phyloP scores from a whole-genome alignment of 2,113 vertebrate species.

The Antidorcas marsupialis region DNA sequence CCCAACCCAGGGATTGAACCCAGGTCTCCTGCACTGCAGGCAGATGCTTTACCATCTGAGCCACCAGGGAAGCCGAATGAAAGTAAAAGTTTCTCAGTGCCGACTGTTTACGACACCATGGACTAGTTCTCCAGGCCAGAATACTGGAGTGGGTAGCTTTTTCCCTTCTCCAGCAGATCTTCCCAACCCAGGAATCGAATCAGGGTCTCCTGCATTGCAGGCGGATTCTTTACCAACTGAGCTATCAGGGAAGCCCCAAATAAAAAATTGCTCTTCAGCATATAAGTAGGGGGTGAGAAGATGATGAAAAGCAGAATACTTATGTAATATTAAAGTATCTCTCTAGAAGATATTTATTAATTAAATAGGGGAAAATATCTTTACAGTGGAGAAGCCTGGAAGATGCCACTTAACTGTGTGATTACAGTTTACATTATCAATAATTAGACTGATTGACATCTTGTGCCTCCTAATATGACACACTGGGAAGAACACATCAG shows the following conservation, averaged over 20 bases:
- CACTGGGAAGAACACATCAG: not conserved
- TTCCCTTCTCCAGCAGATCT: not conserved
- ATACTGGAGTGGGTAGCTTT: not conserved
- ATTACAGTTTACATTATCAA: not conserved
- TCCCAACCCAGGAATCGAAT: not conserved
- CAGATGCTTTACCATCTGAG: not conserved
- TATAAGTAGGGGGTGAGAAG: not conserved
- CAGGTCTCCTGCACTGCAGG: not conserved
- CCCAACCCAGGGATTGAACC: not conserved
- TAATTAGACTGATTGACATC: not conserved
- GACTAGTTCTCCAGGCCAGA: not conserved
- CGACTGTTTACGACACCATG: not conserved
- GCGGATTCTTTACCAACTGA: not conserved
- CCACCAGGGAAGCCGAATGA: not conserved
- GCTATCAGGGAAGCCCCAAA: not conserved
- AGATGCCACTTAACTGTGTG: not conserved
- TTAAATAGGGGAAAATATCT: not conserved
- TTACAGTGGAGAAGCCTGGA: not conserved
- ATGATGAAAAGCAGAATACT: not conserved
- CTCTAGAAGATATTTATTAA: not conserved
- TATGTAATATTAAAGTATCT: not conserved
- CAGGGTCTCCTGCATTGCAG: not conserved
- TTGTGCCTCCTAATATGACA: accelerated
- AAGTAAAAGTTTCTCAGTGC: not conserved
- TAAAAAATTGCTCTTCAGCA: not conserved